Evolutionary conservation across 2,113 vertebrate species (phyloP).

Genomic region (Microcebus lehilahytsara): DNA sequence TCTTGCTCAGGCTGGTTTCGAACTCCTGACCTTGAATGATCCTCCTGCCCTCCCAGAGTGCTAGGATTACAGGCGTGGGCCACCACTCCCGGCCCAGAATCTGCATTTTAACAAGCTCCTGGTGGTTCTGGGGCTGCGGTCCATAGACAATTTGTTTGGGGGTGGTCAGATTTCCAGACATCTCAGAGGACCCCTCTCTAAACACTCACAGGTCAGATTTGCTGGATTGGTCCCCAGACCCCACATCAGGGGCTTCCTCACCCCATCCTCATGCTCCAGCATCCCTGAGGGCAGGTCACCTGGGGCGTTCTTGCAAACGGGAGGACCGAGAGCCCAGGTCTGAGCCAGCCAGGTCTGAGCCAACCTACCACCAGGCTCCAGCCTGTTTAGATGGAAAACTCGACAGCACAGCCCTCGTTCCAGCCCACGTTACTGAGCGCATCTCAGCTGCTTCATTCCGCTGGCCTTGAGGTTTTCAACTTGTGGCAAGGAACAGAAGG

Average conservation of each 20-base stretch:
- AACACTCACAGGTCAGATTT: neutral
- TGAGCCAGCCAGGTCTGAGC: neutral
- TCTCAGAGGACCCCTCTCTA: neutral
- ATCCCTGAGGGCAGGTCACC: neutral
- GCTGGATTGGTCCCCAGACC: neutral
- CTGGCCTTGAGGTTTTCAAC: neutral
- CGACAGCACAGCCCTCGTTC: neutral
- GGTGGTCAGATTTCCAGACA: neutral
- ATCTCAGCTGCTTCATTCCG: neutral
- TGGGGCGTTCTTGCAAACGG: neutral
- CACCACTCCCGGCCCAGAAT: neutral
- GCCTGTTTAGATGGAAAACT: neutral
- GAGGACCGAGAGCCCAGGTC: neutral
- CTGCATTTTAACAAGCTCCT: neutral
- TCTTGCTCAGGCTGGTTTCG: no score
- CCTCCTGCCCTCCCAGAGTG: no score
- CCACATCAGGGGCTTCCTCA: neutral
- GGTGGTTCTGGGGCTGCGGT: neutral
- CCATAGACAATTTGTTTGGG: neutral
- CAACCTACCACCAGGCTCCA: neutral
- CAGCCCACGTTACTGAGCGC: fast-evolving
- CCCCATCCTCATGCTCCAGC: neutral
- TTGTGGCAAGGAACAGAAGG: neutral
- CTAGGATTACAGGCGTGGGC: no score
- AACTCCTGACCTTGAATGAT: no score